Percentiles rank a stretch among this genome's conserved stretches.
These are phyloP conservation scores for Drosophila ezoana DNA, from an alignment of 2,888 invertebrate genomes.

Conservation along the genomic window DNA sequence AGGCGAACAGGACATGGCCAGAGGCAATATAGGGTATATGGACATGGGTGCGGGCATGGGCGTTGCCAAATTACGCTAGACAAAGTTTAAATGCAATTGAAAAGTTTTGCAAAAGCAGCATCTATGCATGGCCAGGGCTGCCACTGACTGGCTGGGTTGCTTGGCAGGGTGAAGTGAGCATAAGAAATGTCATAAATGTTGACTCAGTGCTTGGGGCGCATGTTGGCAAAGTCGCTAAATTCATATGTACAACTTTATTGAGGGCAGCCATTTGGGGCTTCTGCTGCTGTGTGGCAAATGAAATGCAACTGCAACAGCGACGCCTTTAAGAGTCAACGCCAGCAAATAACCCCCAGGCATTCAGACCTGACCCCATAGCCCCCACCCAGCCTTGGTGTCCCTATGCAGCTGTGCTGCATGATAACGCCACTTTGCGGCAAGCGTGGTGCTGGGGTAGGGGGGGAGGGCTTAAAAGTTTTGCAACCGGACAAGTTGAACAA, in stretches of 20 bases:
- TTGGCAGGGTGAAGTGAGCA: slow-evolving; percentile 3
- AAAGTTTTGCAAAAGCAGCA: slow-evolving; percentile 54
- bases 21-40: background rate
- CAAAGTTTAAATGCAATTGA: slow-evolving; percentile 74
- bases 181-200: slow-evolving; percentile 66
- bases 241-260: slow-evolving; percentile 68
- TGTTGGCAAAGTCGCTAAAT: slow-evolving; percentile 52
- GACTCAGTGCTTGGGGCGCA: slow-evolving; percentile 46
- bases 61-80: slow-evolving; percentile 57
- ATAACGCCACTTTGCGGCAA: slow-evolving; percentile 26
- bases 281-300: slow-evolving; percentile 20
- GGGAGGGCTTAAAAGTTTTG: slow-evolving; percentile 45
- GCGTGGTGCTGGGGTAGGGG: background rate
- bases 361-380: background rate
- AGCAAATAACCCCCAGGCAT: slow-evolving; percentile 33
- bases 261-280: slow-evolving; percentile 38
- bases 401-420: slow-evolving; percentile 22
- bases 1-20: slow-evolving; percentile 26
- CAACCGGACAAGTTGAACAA: slow-evolving; percentile 77
- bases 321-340: slow-evolving; percentile 22
- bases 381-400: background rate
- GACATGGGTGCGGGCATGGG: slow-evolving; percentile 6
- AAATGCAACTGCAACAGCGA: slow-evolving; percentile 41
- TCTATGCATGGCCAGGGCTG: background rate
- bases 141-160: background rate